Conservation (phyloP, 2,888 invertebrate genomes). For the Drosophila longiperda region DNA sequence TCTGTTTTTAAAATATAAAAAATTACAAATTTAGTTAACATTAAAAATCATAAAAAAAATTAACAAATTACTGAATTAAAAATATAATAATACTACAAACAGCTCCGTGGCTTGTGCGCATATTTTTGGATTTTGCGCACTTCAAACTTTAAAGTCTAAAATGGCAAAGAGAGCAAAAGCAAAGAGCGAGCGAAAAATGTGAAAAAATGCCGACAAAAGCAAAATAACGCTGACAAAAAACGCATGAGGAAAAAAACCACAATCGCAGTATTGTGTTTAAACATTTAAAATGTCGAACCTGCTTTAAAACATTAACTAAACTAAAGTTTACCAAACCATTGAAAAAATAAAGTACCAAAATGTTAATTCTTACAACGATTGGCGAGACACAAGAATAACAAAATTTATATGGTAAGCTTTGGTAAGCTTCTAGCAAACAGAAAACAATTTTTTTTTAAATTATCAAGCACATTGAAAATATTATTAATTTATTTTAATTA, state of each 20-base stretch:
- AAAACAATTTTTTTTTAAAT: constrained; percentile 7
- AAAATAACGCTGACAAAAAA: constrained; percentile 43
- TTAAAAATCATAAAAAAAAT: neutral
- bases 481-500: constrained; percentile 10
- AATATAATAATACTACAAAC: constrained; percentile 16
- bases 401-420: constrained; percentile 45
- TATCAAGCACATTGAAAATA: constrained; percentile 24
- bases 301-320: constrained; percentile 18
- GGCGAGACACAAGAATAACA: constrained; percentile 29
- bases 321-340: constrained; percentile 65
- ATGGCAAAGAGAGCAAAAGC: constrained; percentile 30
- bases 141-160: constrained; percentile 77
- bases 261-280: constrained; percentile 27
- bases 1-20: neutral
- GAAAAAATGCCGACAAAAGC: constrained; percentile 48
- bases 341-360: constrained; percentile 15
- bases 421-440: constrained; percentile 68
- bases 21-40: neutral
- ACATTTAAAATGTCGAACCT: constrained; percentile 26
- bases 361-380: constrained; percentile 12
- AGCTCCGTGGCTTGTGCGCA: constrained; percentile 45
- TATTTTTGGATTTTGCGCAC: constrained; percentile 71
- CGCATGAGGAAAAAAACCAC: constrained; percentile 29
- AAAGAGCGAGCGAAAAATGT: constrained; percentile 37
- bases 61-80: constrained; percentile 9